phyloP scores from a whole-genome alignment of 1,140 invertebrate species.

The Aradophagus sp. region DNA sequence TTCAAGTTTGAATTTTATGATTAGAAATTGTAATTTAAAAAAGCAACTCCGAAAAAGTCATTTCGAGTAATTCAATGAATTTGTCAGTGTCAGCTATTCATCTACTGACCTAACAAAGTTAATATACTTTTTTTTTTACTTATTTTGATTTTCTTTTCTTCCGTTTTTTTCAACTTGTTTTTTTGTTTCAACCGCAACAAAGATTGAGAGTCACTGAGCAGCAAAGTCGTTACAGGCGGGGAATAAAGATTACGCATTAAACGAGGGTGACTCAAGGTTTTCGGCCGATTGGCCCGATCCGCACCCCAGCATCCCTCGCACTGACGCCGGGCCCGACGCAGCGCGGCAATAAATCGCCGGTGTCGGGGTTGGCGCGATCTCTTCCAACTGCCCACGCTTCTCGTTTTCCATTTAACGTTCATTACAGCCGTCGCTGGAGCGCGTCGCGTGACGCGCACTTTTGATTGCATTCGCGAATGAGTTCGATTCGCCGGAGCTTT shows the following conservation, averaged over 20 bases:
- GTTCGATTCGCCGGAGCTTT: slow-evolving; percentile 31
- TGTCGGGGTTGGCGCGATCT: slow-evolving; percentile 23
- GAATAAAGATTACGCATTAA: slow-evolving; percentile 38
- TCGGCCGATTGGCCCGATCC: slow-evolving; percentile 39
- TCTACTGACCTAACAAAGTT: no score
- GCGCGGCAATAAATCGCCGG: slow-evolving; percentile 27
- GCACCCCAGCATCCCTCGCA: slow-evolving; percentile 39
- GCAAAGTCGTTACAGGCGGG: slow-evolving; percentile 26
- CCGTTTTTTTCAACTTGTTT: neutral
- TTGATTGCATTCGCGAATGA: slow-evolving; percentile 30
- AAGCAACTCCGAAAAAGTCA: no score
- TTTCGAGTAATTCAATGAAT: no score
- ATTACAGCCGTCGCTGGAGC: slow-evolving; percentile 16
- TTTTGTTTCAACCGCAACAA: slow-evolving; percentile 2
- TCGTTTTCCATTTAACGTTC: slow-evolving; percentile 44
- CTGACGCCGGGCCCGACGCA: slow-evolving; percentile 26
- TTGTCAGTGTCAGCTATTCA: no score
- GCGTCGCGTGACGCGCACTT: slow-evolving; percentile 2
- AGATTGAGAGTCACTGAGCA: slow-evolving; percentile 41
- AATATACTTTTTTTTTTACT: no score
- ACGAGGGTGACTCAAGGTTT: slow-evolving; percentile 43
- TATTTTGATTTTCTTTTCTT: no score
- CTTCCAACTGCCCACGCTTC: slow-evolving; percentile 23
- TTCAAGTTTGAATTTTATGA: no score
- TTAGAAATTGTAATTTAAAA: no score